Evolutionary conservation across 2,888 invertebrate species (phyloP), one percentile per base, ranked within the genome.

Genomic region (Rhodophaea formosa): DNA sequence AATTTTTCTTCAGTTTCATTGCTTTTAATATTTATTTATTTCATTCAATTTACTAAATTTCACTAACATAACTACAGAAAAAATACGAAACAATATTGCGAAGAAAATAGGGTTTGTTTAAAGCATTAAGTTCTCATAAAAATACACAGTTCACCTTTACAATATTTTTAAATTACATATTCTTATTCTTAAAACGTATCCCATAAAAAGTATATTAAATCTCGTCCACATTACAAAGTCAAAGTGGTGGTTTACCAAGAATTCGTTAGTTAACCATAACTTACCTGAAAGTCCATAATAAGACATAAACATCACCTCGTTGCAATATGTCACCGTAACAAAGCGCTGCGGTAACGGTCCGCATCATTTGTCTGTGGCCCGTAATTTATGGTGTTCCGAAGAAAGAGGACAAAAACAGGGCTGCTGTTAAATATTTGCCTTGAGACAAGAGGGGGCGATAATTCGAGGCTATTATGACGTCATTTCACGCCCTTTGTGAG

Each of bases 391-490:
- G 80, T 87, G 84, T 79, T 84, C n/a, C 81, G 79, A 85, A 86
- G 85, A 87, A 85, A 73, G 77, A 84, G 84, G 75, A 88, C 80
- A 89, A 88, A 89, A 89, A 88, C 84, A 75, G 80, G 79, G 82
- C 77, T 87, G 86, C 80, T 85, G 88, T 88, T 90, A 91, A 91
- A 91, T 91, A 91, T 91, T 91, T 90, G 87, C 85, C 83, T 75
- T 88, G 88, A 90, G 90, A 91, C 91, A 90, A 88, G 89, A 89
- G 88, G 86, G 88, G 79, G 87, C 81, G 91, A 91, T 91, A 91
- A 91, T 91, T 89, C 90, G 90, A 88, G 79, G 86, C 86, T 88
- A 91, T 91, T 90, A 91, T 90, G 91, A 90, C 90, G 90, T 91
- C 89, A 90, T 83, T 90, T 90, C 87, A 87, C 90, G 89, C 89